A percentile compares a stretch with the other conserved stretches of the same genome.
Evolutionary conservation across 2,888 invertebrate species (phyloP).

Genomic region (Volucella inanis): DNA sequence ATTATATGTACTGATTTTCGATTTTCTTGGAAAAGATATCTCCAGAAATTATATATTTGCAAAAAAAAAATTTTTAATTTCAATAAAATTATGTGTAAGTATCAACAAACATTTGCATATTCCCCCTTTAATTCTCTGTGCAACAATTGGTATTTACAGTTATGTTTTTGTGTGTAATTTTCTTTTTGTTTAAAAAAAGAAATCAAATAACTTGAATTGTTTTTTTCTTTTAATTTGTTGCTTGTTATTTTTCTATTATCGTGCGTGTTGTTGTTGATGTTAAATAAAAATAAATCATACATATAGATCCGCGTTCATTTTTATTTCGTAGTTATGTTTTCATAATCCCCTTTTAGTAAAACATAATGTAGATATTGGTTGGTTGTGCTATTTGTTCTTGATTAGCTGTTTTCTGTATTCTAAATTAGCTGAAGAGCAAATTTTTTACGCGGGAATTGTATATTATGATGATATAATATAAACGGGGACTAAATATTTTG

Average conservation of each 20-base stretch:
- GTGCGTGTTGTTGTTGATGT: slow-evolving; percentile 22
- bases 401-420: slow-evolving; percentile 23
- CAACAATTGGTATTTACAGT: slow-evolving; percentile 15
- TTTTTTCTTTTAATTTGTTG: slow-evolving; percentile 23
- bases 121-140: slow-evolving; percentile 2
- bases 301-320: slow-evolving; percentile 7
- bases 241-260: neutral
- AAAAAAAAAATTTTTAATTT: slow-evolving; percentile 9
- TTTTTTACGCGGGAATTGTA: slow-evolving; percentile 36
- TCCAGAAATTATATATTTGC: slow-evolving; percentile 21
- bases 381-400: slow-evolving; percentile 1
- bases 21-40: slow-evolving; percentile 14
- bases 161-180: neutral
- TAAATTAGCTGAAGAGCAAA: slow-evolving; percentile 55
- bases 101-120: slow-evolving; percentile 25
- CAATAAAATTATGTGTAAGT: slow-evolving; percentile 34
- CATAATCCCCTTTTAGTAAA: slow-evolving; percentile 54
- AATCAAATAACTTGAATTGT: slow-evolving; percentile 24
- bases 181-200: slow-evolving; percentile 23
- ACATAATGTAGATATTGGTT: slow-evolving; percentile 45
- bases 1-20: neutral
- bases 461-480: slow-evolving; percentile 20
- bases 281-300: slow-evolving; percentile 35
- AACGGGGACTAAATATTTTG: slow-evolving; percentile 26
- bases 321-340: slow-evolving; percentile 23